Percentiles rank a stretch among this genome's conserved stretches.
Conservation (phyloP, 2,888 invertebrate genomes). For the Pherbina coryleti region DNA sequence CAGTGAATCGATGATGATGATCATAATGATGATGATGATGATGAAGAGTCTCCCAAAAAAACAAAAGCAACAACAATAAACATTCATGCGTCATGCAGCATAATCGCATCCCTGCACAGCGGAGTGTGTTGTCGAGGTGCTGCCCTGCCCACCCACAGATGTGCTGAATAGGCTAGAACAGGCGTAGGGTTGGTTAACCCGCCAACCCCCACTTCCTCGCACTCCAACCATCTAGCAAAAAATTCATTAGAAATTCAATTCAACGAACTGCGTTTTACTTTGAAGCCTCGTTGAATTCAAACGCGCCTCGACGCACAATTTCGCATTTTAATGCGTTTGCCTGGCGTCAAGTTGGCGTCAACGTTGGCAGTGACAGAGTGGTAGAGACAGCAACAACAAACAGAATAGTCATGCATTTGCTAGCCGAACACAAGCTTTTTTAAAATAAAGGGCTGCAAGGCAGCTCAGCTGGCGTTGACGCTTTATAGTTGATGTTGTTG, state of each 20-base stretch:
- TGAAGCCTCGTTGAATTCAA: slow-evolving; percentile 19
- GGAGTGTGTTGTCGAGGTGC: not conserved
- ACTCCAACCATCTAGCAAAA: not conserved
- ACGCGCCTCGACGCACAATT: slow-evolving; percentile 26
- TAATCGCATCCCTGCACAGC: slow-evolving; percentile 8
- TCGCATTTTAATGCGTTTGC: slow-evolving; percentile 32
- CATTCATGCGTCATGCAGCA: slow-evolving; percentile 22
- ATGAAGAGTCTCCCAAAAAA: not conserved
- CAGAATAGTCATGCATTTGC: slow-evolving; percentile 10
- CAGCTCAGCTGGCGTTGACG: not conserved
- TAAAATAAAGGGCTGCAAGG: not conserved
- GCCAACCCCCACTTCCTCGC: not conserved
- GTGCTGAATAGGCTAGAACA: not conserved
- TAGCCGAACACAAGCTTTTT: not conserved
- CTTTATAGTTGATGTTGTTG: not conserved
- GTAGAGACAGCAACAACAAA: not conserved
- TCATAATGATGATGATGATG: not conserved
- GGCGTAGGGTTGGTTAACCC: not conserved
- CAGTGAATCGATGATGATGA: not conserved
- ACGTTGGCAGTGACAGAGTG: not conserved
- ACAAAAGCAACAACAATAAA: not conserved
- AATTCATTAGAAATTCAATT: slow-evolving; percentile 22
- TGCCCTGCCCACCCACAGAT: too few species aligned
- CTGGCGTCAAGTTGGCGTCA: slow-evolving; percentile 23
- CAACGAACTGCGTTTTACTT: slow-evolving; percentile 10